These are phyloP conservation scores for Drosophila affinis DNA, from an alignment of 2,888 invertebrate species.

Conservation along the genomic window DNA sequence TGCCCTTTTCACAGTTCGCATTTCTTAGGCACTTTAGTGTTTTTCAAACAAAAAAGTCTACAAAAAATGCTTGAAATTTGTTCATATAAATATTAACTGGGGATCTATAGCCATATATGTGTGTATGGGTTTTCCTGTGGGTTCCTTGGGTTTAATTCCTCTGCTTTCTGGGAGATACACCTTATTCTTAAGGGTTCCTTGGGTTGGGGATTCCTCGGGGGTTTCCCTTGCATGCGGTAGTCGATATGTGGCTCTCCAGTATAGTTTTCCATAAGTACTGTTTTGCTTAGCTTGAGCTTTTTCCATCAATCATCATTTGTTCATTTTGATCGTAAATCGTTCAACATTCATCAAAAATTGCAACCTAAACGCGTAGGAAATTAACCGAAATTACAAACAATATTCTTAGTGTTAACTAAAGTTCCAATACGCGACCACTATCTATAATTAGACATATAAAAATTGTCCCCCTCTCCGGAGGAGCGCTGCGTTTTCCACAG, in stretches of 20 bases:
- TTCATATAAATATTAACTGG: slow-evolving; percentile 25
- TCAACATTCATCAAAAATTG: slow-evolving; percentile 29
- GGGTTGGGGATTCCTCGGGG: background rate
- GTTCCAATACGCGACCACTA: slow-evolving; percentile 21
- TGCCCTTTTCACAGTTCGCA: slow-evolving; percentile 36
- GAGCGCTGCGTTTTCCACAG: slow-evolving; percentile 24
- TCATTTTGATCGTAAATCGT: slow-evolving; percentile 12
- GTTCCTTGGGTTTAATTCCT: background rate
- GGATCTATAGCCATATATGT: background rate
- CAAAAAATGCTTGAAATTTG: slow-evolving; percentile 27
- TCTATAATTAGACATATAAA: slow-evolving; percentile 37
- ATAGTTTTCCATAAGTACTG: slow-evolving; percentile 1
- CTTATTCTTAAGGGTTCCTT: background rate
- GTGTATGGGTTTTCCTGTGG: background rate
- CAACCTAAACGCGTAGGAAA: slow-evolving; percentile 35
- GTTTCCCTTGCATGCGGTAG: slow-evolving; percentile 13
- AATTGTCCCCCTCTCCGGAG: slow-evolving; percentile 13
- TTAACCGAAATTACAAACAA: slow-evolving; percentile 33
- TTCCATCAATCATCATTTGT: background rate
- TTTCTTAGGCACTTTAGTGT: slow-evolving; percentile 76
- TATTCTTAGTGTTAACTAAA: slow-evolving; percentile 32
- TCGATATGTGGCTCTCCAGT: slow-evolving; percentile 14
- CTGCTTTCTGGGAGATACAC: background rate
- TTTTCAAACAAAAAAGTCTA: slow-evolving; percentile 72
- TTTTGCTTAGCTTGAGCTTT: background rate